phyloP scores from a whole-genome alignment of 2,888 invertebrate species.

The Tricholauxania praeusta region DNA sequence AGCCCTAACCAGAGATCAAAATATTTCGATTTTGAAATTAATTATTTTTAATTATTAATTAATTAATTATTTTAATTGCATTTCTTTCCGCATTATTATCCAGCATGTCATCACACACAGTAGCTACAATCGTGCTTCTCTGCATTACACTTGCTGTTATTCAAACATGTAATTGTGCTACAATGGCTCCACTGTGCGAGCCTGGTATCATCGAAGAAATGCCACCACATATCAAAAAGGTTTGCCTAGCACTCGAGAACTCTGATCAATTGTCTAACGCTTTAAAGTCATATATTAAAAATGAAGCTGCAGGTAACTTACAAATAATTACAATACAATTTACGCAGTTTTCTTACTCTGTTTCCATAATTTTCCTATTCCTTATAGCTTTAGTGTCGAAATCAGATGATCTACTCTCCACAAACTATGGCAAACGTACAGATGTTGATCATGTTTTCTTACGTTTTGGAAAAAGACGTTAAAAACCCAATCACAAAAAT shows the following conservation, averaged over 20 bases:
- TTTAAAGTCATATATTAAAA: constrained; percentile 65
- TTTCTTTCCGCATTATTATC: constrained; percentile 13
- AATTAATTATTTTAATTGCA: too few relatives aligned
- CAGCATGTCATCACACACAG: constrained; percentile 63
- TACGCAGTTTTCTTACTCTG: too few relatives aligned
- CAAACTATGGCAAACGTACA: constrained; percentile 82
- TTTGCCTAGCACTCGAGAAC: constrained; percentile 71
- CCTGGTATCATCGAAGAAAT: constrained; percentile 72
- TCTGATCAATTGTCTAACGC: constrained; percentile 65
- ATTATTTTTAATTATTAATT: too few relatives aligned
- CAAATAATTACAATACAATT: not conserved
- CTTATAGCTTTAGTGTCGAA: constrained; percentile 62
- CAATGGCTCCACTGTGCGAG: constrained; percentile 71
- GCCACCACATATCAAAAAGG: constrained; percentile 71
- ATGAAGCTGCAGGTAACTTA: constrained; percentile 65
- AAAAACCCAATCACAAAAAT: constrained; percentile 53
- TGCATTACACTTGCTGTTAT: constrained; percentile 51
- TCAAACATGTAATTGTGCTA: constrained; percentile 54
- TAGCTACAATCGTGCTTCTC: constrained; percentile 52
- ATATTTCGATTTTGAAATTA: too few relatives aligned
- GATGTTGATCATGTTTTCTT: constrained; percentile 93
- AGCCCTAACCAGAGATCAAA: too few relatives aligned
- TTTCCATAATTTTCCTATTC: not conserved
- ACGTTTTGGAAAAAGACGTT: constrained; percentile 87
- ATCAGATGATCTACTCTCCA: constrained; percentile 61